Evolutionary conservation across 2,888 invertebrate species (phyloP).

Genomic region (Exephanes ischioxanthus): DNA sequence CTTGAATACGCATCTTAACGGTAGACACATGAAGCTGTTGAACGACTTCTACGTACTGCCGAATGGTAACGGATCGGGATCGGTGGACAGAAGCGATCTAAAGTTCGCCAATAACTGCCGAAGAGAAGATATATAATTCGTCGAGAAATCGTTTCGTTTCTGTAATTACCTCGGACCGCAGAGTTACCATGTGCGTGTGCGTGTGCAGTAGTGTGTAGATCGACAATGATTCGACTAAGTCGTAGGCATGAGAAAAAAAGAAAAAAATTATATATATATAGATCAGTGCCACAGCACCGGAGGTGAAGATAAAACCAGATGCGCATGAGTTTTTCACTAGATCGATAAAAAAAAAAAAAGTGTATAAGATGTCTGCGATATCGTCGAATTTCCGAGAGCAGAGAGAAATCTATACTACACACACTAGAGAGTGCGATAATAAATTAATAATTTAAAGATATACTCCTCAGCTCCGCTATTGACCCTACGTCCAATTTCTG

Average conservation of each 20-base stretch:
- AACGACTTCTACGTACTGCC: constrained; percentile 76
- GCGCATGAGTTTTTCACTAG: constrained; percentile 1
- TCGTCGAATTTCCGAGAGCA: constrained; percentile 25
- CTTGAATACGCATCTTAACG: constrained; percentile 82
- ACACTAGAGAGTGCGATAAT: constrained; percentile 50
- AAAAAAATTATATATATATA: not conserved
- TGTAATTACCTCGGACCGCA: not conserved
- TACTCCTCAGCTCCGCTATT: constrained; percentile 29
- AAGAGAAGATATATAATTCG: not conserved
- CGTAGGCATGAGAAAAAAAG: constrained; percentile 17
- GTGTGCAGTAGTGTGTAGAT: constrained; percentile 46
- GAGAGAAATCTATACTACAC: constrained; percentile 26
- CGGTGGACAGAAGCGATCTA: constrained; percentile 49
- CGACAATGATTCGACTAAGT: constrained; percentile 22
- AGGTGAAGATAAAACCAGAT: constrained; percentile 5
- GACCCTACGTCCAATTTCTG: constrained; percentile 35
- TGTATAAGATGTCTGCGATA: constrained; percentile 43
- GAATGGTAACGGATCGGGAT: constrained; percentile 72
- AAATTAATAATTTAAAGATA: constrained; percentile 61
- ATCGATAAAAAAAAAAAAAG: constrained; percentile 9
- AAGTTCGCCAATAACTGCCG: constrained; percentile 54
- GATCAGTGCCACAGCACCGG: constrained; percentile 13
- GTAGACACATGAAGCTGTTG: constrained; percentile 80
- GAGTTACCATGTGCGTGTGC: constrained; percentile 27
- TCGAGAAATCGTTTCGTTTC: constrained; percentile 3